These are phyloP conservation scores for Poeciliopsis occidentalis DNA, from an alignment of 2,113 vertebrate genomes.

Conservation along the genomic window DNA sequence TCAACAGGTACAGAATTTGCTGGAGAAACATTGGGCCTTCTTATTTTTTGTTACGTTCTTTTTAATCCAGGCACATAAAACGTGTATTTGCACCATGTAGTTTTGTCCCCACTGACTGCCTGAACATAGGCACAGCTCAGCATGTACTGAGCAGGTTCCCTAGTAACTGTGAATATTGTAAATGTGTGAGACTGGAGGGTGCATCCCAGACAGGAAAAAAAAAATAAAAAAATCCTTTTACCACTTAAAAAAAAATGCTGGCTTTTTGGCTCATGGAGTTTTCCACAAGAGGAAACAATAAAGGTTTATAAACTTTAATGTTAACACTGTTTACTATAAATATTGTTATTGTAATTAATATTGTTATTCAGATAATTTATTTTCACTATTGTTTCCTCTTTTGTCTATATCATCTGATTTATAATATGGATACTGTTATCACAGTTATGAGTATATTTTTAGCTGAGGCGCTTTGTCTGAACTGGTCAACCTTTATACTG, in stretches of 20 bases:
- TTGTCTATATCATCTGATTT: constrained; percentile 66
- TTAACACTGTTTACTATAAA: constrained; percentile 78
- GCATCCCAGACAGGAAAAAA: constrained; percentile 21
- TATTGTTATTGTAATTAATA: constrained; percentile 75
- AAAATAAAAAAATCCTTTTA: constrained; percentile 32
- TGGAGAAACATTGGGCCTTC: constrained; percentile 35
- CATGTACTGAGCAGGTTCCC: constrained; percentile 51
- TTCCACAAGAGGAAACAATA: constrained; percentile 63
- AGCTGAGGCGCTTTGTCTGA: constrained; percentile 73
- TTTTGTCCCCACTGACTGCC: constrained; percentile 36
- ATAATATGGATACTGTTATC: constrained; percentile 69
- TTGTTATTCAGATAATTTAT: constrained; percentile 82
- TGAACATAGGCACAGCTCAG: constrained; percentile 27
- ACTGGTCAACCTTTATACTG: constrained; percentile 75
- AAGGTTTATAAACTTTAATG: constrained; percentile 73
- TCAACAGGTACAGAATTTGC: constrained; percentile 63
- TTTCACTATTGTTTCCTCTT: constrained; percentile 71
- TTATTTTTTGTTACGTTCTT: not conserved
- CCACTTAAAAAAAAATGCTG: constrained; percentile 71
- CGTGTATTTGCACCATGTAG: constrained; percentile 48
- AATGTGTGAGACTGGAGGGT: constrained; percentile 65
- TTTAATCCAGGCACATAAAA: constrained; percentile 16
- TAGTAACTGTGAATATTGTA: constrained; percentile 90
- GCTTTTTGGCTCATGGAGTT: constrained; percentile 71
- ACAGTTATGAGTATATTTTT: constrained; percentile 75